phyloP scores from a whole-genome alignment of 1,140 invertebrate species.

The Lerema accius region DNA sequence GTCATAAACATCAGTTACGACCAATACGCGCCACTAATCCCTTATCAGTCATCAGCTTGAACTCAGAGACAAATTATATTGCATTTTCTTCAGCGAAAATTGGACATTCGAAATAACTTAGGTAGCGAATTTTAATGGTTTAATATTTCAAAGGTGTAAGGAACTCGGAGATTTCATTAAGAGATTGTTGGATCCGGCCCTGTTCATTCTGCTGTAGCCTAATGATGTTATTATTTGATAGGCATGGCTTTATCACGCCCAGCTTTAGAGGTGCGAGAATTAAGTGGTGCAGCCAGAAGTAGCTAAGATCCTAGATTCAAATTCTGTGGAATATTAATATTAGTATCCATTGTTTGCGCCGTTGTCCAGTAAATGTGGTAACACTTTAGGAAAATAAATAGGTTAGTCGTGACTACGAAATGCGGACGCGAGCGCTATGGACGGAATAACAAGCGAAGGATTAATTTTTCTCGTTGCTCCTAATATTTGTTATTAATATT shows the following conservation, averaged over 20 bases:
- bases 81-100: constrained; percentile 28
- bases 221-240: constrained; percentile 41
- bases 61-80: constrained; percentile 26
- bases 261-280: constrained; percentile 21
- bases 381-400: constrained; percentile 19
- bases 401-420: constrained; percentile 11
- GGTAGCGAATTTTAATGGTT: constrained; percentile 30
- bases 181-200: constrained; percentile 19
- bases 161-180: constrained; percentile 34
- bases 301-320: constrained; percentile 23
- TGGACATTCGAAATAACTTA: constrained; percentile 24
- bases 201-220: constrained; percentile 22
- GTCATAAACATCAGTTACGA: constrained; percentile 11
- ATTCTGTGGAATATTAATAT: constrained; percentile 23
- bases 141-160: constrained; percentile 34
- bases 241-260: constrained; percentile 32
- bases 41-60: constrained; percentile 29
- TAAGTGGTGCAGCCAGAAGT: constrained; percentile 11
- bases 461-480: not conserved
- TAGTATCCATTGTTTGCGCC: constrained; percentile 18
- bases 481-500: too few relatives aligned
- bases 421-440: not conserved
- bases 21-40: not conserved
- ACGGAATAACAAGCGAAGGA: too few relatives aligned
- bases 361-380: constrained; percentile 4